Evolutionary conservation across 37 sponge, comb jelly and placozoan species (phyloP), one percentile per base, ranked within the genome.

Genomic region (Cladorhizidae sp.): DNA sequence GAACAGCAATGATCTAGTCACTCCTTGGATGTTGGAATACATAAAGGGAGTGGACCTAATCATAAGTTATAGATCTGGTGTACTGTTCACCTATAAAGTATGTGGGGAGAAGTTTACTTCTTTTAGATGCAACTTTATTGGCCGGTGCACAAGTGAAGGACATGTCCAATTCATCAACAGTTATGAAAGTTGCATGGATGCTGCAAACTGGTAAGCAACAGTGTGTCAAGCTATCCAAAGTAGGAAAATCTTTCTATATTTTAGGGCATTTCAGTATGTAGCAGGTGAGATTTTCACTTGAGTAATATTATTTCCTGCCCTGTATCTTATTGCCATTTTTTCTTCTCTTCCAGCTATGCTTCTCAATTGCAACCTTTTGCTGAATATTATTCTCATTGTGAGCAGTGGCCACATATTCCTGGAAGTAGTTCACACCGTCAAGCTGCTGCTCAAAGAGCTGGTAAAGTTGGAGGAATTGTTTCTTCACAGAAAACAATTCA

Each of bases 181-280:
- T 17, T 31, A 75, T 21, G 76, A 76, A 50, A 1, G 9, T 32
- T 83, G 84, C 51, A 35, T 50, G 0, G 54, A 72, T 21, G 21
- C 74, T 3, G 40, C 67, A 7, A 75, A 76, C 26, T 83, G 84
- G 84, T 83, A 32, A 74, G 62, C 25, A 28, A 26, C 8, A 8
- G n/a, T n/a, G n/a, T n/a, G n/a, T n/a, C n/a, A n/a, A n/a, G n/a
- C n/a, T n/a, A n/a, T n/a, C n/a, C n/a, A n/a, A n/a, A n/a, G n/a
- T n/a, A n/a, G n/a, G n/a, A n/a, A n/a, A n/a, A n/a, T n/a, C n/a
- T n/a, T n/a, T n/a, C n/a, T n/a, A n/a, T n/a, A n/a, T n/a, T n/a
- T n/a, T n/a, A n/a, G n/a, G n/a, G n/a, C n/a, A n/a, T n/a, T n/a
- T n/a, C n/a, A n/a, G n/a, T n/a, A n/a, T n/a, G n/a, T n/a, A n/a